phyloP scores from a whole-genome alignment of 2,888 invertebrate genomes.

The Diarsia dahlii region DNA sequence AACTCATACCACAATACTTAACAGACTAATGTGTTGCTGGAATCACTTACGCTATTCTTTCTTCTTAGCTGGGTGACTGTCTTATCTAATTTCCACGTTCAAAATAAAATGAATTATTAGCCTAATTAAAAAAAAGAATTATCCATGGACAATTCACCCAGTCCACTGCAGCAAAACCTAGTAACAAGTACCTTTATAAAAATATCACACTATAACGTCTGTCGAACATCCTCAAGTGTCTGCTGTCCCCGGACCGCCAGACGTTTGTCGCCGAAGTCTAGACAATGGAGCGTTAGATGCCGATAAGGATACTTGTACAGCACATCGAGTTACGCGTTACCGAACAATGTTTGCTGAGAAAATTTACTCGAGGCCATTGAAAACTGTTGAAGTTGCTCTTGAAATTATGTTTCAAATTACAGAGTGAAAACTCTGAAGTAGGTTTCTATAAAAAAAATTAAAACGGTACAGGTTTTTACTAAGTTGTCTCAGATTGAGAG shows the following conservation, averaged over 20 bases:
- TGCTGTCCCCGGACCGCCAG: constrained; percentile 60
- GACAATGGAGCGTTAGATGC: constrained; percentile 69
- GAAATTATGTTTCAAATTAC: constrained; percentile 32
- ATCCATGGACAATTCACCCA: not conserved
- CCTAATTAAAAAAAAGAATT: not conserved
- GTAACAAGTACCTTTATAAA: not conserved
- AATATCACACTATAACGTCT: constrained; percentile 37
- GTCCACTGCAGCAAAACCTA: not conserved
- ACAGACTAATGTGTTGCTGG: no score
- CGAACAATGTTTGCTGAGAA: constrained; percentile 55
- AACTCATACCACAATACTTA: no score
- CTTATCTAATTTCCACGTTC: not conserved
- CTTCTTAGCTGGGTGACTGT: not conserved
- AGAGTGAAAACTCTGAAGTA: not conserved
- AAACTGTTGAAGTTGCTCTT: constrained; percentile 35
- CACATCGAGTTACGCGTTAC: constrained; percentile 34
- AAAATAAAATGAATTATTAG: not conserved
- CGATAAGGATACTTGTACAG: constrained; percentile 63
- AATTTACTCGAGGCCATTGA: constrained; percentile 46
- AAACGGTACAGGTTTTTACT: no score
- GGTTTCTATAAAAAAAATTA: not conserved
- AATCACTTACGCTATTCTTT: not conserved
- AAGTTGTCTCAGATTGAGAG: no score
- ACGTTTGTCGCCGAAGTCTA: constrained; percentile 73
- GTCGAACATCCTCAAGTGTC: constrained; percentile 50